These are phyloP conservation scores for Chauna torquata DNA, from an alignment of 2,113 vertebrate genomes.

Conservation along the genomic window DNA sequence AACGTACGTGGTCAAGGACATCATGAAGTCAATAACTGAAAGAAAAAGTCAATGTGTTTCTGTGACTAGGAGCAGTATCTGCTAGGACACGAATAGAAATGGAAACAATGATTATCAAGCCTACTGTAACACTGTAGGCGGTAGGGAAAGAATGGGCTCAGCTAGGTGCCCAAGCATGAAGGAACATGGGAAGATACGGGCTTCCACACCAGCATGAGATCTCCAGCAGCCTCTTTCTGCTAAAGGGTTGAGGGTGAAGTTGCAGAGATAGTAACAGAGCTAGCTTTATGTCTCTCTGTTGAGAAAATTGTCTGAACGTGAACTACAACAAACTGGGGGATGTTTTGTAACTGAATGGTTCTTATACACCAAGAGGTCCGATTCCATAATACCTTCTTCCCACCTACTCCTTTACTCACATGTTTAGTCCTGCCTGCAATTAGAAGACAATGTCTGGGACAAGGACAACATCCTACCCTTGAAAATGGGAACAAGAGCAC, in stretches of 20 bases:
- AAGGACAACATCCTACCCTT: background rate
- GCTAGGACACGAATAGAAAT: background rate
- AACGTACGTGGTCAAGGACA: background rate
- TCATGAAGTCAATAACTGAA: background rate
- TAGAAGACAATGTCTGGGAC: background rate
- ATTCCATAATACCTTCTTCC: background rate
- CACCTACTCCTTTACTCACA: background rate
- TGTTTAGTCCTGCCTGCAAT: background rate
- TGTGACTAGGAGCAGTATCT: background rate
- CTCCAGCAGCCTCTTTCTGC: background rate
- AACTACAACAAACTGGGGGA: background rate
- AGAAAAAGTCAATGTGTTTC: background rate
- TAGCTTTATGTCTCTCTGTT: background rate
- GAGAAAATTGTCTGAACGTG: background rate
- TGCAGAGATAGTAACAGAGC: background rate
- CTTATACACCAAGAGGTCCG: background rate
- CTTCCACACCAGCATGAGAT: background rate
- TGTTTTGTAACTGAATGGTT: background rate
- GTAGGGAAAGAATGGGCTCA: background rate
- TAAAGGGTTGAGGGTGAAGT: background rate
- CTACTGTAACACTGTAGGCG: background rate
- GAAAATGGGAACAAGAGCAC: background rate
- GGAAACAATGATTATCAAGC: background rate
- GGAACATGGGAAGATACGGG: background rate
- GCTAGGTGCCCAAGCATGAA: background rate